Evolutionary conservation across 2,888 invertebrate species (phyloP).

Genomic region (Sisyra nigra): DNA sequence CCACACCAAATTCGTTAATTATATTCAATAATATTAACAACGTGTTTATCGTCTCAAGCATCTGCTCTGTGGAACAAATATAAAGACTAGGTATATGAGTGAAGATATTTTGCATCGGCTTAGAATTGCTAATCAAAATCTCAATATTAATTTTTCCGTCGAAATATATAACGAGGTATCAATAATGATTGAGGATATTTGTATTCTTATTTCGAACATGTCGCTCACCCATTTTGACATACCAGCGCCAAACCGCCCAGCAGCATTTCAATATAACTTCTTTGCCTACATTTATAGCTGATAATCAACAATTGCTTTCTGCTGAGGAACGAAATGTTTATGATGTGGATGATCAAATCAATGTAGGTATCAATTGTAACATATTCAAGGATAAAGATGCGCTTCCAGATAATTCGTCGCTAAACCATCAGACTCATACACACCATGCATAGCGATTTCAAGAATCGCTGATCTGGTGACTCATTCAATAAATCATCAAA

Average conservation of each 20-base stretch:
- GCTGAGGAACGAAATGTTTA: conserved; percentile 12
- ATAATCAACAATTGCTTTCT: conserved; percentile 7
- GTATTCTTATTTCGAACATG: conserved; percentile 1
- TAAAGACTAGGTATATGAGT: conserved; percentile 8
- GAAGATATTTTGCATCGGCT: conserved; percentile 15
- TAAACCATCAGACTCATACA: too few species aligned
- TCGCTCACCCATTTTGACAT: conserved; percentile 17
- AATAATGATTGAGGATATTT: conserved; percentile 14
- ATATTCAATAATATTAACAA: conserved; percentile 18
- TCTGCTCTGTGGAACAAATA: conserved; percentile 15
- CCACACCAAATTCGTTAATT: conserved; percentile 17
- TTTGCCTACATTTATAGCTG: conserved; percentile 13
- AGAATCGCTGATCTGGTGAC: too few species aligned
- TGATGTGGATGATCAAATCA: conserved; percentile 13
- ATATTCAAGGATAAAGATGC: too few species aligned
- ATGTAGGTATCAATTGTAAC: too few species aligned
- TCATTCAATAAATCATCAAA: too few species aligned
- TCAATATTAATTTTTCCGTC: conserved; percentile 12
- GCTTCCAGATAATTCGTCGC: too few species aligned
- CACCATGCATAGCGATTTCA: too few species aligned
- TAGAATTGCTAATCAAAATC: conserved; percentile 13
- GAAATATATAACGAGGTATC: conserved; percentile 19
- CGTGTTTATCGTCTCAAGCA: conserved; percentile 16
- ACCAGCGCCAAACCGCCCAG: conserved; percentile 12
- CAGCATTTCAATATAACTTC: too few species aligned